A percentile compares a stretch with the other conserved stretches of the same genome.
Conservation (phyloP, 2,113 vertebrate species). For the Amblyopsis rosae region DNA sequence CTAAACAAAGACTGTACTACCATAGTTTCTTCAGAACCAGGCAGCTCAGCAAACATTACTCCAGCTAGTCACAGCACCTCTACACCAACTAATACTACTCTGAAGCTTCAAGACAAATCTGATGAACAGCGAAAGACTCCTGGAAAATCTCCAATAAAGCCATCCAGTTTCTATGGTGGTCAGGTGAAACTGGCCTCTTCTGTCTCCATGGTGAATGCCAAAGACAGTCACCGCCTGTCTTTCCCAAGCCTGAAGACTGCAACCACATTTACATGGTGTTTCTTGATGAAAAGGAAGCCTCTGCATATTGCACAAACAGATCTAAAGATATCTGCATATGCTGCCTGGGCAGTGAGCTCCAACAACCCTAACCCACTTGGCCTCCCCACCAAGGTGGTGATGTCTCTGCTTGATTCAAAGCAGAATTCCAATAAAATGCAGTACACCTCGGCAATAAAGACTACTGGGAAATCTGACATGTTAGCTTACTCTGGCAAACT, state of each 20-base stretch:
- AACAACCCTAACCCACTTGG: conserved; percentile 90
- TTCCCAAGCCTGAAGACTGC: conserved; percentile 94
- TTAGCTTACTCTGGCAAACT: conserved; percentile 94
- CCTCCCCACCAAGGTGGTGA: conserved; percentile 91
- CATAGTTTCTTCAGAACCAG: conserved; percentile 42
- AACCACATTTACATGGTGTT: conserved; percentile 96
- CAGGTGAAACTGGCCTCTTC: conserved; percentile 75
- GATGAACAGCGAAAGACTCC: conserved; percentile 79
- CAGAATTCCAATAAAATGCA: conserved; percentile 88
- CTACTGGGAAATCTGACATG: conserved; percentile 83
- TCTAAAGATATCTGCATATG: conserved; percentile 90
- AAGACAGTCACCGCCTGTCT: conserved; percentile 81
- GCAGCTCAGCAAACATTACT: conserved; percentile 54
- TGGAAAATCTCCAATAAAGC: conserved; percentile 68
- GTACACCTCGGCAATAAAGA: conserved; percentile 90
- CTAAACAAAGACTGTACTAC: conserved; percentile 75
- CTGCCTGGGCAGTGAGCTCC: conserved; percentile 83
- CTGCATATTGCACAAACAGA: conserved; percentile 86
- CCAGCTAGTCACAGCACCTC: conserved; percentile 52
- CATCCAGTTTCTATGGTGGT: conserved; percentile 66
- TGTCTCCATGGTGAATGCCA: conserved; percentile 72
- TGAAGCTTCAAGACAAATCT: conserved; percentile 72
- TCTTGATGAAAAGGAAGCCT: conserved; percentile 87
- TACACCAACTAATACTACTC: conserved; percentile 54
- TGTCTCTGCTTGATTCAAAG: conserved; percentile 94